Evolutionary conservation across 1,140 invertebrate genomes (phyloP).

Genomic region (Hormaphis cornu): DNA sequence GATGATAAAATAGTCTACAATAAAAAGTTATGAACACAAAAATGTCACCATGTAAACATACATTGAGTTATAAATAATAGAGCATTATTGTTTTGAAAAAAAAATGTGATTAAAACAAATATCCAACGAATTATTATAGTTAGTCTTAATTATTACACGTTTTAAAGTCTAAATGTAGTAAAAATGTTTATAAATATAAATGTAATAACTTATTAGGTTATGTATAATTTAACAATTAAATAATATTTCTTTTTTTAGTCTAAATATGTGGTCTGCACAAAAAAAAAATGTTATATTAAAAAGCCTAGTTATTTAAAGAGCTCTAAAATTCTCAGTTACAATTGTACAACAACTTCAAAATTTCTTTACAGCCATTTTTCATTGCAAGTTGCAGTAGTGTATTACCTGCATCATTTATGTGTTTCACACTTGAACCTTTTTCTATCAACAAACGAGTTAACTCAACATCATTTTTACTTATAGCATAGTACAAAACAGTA

Average conservation of each 20-base stretch:
- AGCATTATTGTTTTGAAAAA: background rate
- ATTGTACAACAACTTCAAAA: background rate
- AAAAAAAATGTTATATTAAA: background rate
- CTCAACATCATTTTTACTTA: slow-evolving; percentile 12
- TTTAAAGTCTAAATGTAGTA: too few species aligned
- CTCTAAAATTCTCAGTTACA: background rate
- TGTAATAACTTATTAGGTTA: slow-evolving; percentile 11
- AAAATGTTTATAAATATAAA: background rate
- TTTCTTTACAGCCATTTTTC: slow-evolving; percentile 14
- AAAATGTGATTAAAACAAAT: slow-evolving; percentile 2
- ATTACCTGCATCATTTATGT: background rate
- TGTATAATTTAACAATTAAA: slow-evolving; percentile 16
- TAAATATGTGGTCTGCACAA: background rate
- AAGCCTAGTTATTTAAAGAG: background rate
- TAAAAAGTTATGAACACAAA: slow-evolving; percentile 1
- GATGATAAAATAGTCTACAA: background rate
- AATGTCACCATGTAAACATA: slow-evolving; percentile 5
- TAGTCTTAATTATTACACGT: too few species aligned
- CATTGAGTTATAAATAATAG: background rate
- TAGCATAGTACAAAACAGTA: slow-evolving; percentile 6
- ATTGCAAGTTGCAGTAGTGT: background rate
- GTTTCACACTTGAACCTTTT: slow-evolving; percentile 9
- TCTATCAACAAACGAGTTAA: background rate
- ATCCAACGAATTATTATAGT: background rate
- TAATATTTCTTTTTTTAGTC: slow-evolving; percentile 2